Conservation (phyloP, 2,797 vertebrate genomes). For the Enteromius treurensis region DNA sequence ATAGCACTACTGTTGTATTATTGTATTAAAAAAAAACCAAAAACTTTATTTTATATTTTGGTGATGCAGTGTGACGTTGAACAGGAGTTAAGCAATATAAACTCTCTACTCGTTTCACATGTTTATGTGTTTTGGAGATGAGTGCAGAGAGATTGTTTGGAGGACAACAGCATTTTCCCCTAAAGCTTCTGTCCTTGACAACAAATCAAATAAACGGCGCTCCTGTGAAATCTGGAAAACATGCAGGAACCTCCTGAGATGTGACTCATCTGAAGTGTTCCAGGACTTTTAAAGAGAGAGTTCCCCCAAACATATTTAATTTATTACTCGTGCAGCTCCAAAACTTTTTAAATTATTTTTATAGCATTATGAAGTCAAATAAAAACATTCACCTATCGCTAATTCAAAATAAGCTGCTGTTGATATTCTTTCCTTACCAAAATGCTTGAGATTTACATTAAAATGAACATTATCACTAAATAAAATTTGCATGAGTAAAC, state of each 20-base stretch:
- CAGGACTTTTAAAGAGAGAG: background rate
- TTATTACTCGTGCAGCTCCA: background rate
- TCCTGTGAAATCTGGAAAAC: constrained; percentile 62
- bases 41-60: background rate
- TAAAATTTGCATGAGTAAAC: background rate
- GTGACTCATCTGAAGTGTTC: background rate
- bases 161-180: constrained; percentile 48
- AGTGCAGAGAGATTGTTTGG: constrained; percentile 53
- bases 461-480: background rate
- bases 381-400: background rate
- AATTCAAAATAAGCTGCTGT: background rate
- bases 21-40: background rate
- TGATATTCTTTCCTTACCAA: background rate
- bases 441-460: background rate
- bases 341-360: background rate
- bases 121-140: constrained; percentile 47
- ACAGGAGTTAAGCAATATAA: background rate
- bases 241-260: constrained; percentile 41
- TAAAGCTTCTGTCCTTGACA: constrained; percentile 33
- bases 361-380: background rate
- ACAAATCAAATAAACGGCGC: constrained; percentile 56
- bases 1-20: background rate
- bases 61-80: background rate
- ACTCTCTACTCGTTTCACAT: background rate
- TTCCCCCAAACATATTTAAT: background rate